Conservation (phyloP, 2,113 vertebrate species). For the Phylloscopus trochiloides region DNA sequence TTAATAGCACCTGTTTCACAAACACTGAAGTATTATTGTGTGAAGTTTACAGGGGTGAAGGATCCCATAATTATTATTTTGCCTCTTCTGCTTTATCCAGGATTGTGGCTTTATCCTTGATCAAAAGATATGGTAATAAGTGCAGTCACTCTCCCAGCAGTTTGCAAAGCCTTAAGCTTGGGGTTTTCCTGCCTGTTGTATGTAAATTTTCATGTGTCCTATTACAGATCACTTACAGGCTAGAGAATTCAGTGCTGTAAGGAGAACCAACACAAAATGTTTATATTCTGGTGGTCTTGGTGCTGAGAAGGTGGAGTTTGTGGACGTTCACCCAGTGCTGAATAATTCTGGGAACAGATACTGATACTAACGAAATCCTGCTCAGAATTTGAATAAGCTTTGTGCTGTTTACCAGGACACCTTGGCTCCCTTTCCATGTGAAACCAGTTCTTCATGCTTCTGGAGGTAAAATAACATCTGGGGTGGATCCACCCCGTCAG, state of each 20-base stretch:
- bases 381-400: constrained; percentile 5
- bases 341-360: not conserved
- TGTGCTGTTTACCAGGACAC: not conserved
- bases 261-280: not conserved
- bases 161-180: not conserved
- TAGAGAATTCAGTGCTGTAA: not conserved
- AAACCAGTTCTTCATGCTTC: constrained; percentile 32
- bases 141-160: not conserved
- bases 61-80: not conserved
- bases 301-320: not conserved
- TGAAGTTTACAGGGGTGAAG: not conserved
- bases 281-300: not conserved
- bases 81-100: not conserved
- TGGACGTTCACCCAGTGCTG: not conserved
- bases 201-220: not conserved
- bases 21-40: not conserved
- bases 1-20: not conserved
- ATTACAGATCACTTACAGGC: not conserved
- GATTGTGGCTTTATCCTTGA: not conserved
- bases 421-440: constrained; percentile 33
- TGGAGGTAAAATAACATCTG: not conserved
- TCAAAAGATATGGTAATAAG: not conserved
- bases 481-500: not conserved
- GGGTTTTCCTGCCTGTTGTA: not conserved
- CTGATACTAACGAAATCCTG: not conserved